Evolutionary conservation across 2,113 vertebrate species (phyloP), one percentile per base, ranked within the genome.

Genomic region (Psettodes erumei): DNA sequence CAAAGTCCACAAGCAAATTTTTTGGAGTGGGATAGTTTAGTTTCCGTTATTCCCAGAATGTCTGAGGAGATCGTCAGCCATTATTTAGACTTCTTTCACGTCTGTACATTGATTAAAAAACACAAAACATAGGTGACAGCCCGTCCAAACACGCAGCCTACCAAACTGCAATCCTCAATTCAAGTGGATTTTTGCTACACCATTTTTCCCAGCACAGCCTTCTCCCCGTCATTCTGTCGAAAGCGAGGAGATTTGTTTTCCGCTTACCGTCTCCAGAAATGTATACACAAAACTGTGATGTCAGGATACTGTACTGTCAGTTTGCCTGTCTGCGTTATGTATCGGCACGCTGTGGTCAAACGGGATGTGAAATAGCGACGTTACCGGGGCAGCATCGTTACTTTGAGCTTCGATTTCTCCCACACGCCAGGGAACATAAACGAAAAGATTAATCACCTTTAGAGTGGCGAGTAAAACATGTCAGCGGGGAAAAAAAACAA

Each of bases 401-500:
- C 77, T 86, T 73, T 81, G 59, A 51, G 45, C 30, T 76, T 13
- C 8, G 11, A 66, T 35, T 33, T 0, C 11, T 21, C 8, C 28
- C 43, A 67, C 68, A 76, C 65, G 54, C 37, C 67, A n/a, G 10
- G 12, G 8, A 45, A 65, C 55, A 64, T 75, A 88, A 72, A 82
- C 55, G 86, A 63, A 83, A 81, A 9, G 2, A 43, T 65, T 63
- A 69, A 53, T 73, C 1, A 68, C 8, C n/a, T n/a, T n/a, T n/a
- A n/a, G n/a, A 27, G 60, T 42, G 4, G 11, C 59, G n/a, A 48
- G 54, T 25, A 38, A 56, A 37, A 23, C 9, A 51, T 58, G 1
- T 71, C 33, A 51, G 8, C 45, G 53, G 23, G 6, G 43, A 32
- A 60, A 4, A 8, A 65, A 12, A 21, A 6, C 16, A 3, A 35